These are phyloP conservation scores for Neoascia interrupta DNA, from an alignment of 2,888 invertebrate genomes.

Conservation along the genomic window DNA sequence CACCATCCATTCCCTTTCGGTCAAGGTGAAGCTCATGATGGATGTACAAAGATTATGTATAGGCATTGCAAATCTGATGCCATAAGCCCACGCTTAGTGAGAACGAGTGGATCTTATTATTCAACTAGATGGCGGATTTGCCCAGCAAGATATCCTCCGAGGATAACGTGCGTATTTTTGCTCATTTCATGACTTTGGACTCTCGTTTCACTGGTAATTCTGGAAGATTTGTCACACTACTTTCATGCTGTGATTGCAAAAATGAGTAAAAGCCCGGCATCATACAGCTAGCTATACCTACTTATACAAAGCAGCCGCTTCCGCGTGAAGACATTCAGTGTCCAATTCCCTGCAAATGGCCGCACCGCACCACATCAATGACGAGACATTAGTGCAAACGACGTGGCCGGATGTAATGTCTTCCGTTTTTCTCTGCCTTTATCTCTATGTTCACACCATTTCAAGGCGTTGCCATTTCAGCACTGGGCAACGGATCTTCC, in stretches of 20 bases:
- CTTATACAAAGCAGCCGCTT: conserved; percentile 8
- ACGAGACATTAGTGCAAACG: conserved; percentile 38
- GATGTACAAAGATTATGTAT: conserved; percentile 12
- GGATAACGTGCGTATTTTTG: conserved; percentile 17
- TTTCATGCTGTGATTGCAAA: conserved; percentile 18
- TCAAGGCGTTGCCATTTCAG: conserved; percentile 1
- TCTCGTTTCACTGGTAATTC: neutral
- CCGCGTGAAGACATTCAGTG: conserved; percentile 7
- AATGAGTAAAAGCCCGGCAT: conserved; percentile 21
- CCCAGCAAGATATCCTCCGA: conserved; percentile 20
- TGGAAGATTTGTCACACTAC: neutral
- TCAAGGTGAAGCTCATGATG: conserved; percentile 54
- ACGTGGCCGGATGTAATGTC: conserved; percentile 26
- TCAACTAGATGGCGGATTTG: conserved; percentile 42
- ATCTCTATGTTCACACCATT: conserved; percentile 42
- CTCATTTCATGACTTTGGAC: conserved; percentile 8
- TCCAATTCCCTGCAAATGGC: conserved; percentile 38
- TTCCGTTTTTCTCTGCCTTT: conserved; percentile 14
- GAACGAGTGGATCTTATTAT: conserved; percentile 22
- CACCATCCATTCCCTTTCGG: conserved; percentile 15
- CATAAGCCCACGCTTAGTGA: neutral
- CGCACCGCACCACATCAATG: conserved; percentile 9
- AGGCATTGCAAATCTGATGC: neutral
- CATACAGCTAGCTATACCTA: too few relatives aligned
- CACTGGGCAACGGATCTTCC: neutral